A percentile compares a stretch with the other conserved stretches of the same genome.
These are phyloP conservation scores for Leptoteleia sp. DNA, from an alignment of 1,140 invertebrate species.

Conservation along the genomic window DNA sequence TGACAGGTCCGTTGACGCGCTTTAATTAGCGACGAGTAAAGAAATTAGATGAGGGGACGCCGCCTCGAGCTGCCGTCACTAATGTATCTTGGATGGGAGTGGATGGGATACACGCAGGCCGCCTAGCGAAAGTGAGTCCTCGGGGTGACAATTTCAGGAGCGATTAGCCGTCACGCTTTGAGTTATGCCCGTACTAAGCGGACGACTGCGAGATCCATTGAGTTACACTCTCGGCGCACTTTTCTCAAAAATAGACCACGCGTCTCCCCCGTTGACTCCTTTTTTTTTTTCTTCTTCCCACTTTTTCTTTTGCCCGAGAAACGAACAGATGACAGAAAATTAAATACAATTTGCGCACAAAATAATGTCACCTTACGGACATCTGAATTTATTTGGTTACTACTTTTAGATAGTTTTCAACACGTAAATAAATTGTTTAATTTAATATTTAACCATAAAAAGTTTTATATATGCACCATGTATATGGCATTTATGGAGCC, in stretches of 20 bases:
- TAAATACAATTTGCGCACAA: conserved; percentile 43
- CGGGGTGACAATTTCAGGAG: conserved; percentile 79
- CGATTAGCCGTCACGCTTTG: conserved; percentile 80
- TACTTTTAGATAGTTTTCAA: not conserved
- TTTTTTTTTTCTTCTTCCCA: conserved; percentile 17
- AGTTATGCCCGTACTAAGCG: conserved; percentile 76
- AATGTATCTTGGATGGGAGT: conserved; percentile 62
- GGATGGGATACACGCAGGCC: conserved; percentile 30
- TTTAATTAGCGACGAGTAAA: conserved; percentile 66
- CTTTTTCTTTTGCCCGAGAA: too few species aligned
- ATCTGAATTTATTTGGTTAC: conserved; percentile 4
- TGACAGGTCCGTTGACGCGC: conserved; percentile 56
- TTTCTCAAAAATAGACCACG: conserved; percentile 65
- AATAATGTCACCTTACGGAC: conserved; percentile 22
- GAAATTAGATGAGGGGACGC: conserved; percentile 50
- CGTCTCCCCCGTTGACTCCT: conserved; percentile 10
- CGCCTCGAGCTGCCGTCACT: conserved; percentile 56
- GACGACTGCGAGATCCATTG: conserved; percentile 57
- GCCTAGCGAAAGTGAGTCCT: conserved; percentile 72
- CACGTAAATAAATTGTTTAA: too few species aligned
- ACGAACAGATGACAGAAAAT: conserved; percentile 57
- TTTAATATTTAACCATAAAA: too few species aligned
- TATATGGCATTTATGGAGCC: too few species aligned
- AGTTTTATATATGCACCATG: too few species aligned
- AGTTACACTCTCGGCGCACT: conserved; percentile 40